Percentiles rank a stretch among this genome's conserved stretches.
Evolutionary conservation across 2,888 invertebrate genomes (phyloP).

Genomic region (Spialia ferax): DNA sequence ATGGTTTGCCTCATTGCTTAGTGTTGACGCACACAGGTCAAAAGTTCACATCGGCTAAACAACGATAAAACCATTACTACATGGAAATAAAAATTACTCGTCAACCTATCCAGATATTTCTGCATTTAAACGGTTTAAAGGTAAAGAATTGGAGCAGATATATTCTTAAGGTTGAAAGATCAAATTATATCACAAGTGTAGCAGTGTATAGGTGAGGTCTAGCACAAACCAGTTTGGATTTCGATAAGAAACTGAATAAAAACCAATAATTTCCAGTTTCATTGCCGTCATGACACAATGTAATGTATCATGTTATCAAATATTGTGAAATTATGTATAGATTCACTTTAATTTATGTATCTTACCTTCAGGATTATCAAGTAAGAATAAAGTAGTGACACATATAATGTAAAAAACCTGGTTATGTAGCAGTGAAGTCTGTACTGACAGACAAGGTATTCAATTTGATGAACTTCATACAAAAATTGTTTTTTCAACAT

Average conservation of each 20-base stretch:
- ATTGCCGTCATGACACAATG: not conserved
- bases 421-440: too few species aligned
- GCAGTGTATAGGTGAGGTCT: conserved; percentile 40
- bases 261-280: conserved; percentile 22
- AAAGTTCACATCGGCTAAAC: conserved; percentile 63
- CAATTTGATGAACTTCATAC: not conserved
- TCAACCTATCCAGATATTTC: conserved; percentile 48
- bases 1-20: conserved; percentile 83
- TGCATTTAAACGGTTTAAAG: conserved; percentile 47
- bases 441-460: too few species aligned
- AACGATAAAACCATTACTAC: conserved; percentile 40
- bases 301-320: conserved; percentile 1
- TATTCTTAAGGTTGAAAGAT: conserved; percentile 54
- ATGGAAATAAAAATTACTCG: conserved; percentile 43
- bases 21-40: conserved; percentile 82
- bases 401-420: too few species aligned
- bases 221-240: conserved; percentile 16
- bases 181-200: conserved; percentile 50
- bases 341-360: conserved; percentile 3
- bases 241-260: conserved; percentile 20
- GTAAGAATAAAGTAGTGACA: not conserved
- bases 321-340: conserved; percentile 15
- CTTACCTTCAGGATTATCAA: not conserved
- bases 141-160: conserved; percentile 42
- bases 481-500: not conserved